A percentile compares a stretch with the other conserved stretches of the same genome.
Conservation (phyloP, 1,140 invertebrate species). For the Linepithema humile region DNA sequence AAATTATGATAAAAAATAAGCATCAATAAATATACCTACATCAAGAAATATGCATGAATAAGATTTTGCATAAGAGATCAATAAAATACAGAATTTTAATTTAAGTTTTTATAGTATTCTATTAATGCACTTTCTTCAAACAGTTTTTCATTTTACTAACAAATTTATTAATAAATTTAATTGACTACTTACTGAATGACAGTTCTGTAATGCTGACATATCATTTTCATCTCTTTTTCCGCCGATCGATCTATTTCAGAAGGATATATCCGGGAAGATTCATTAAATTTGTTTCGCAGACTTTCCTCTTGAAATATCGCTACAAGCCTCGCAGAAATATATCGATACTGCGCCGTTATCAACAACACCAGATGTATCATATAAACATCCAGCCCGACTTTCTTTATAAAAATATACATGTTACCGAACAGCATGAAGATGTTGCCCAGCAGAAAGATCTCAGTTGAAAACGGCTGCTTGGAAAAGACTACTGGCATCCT, state of each 20-base stretch:
- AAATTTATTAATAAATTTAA: neutral
- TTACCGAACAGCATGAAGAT: neutral
- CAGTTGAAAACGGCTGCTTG: neutral
- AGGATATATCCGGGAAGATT: neutral
- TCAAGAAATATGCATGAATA: too few relatives aligned
- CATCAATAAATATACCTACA: too few relatives aligned
- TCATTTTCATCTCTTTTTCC: neutral
- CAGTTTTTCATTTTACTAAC: too few relatives aligned
- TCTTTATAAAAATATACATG: slow-evolving; percentile 26
- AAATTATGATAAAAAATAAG: too few relatives aligned
- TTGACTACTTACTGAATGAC: slow-evolving; percentile 1
- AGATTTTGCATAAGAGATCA: too few relatives aligned
- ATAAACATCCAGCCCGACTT: slow-evolving; percentile 12
- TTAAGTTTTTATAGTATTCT: too few relatives aligned
- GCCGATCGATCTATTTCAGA: neutral
- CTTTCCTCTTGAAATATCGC: slow-evolving; percentile 26
- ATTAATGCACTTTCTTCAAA: too few relatives aligned
- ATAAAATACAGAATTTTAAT: too few relatives aligned
- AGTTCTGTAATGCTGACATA: slow-evolving; percentile 28
- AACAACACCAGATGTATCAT: slow-evolving; percentile 26
- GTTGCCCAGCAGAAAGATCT: neutral
- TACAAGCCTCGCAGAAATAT: neutral
- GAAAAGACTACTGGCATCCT: neutral
- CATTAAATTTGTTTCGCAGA: neutral
- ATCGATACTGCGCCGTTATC: slow-evolving; percentile 31